Evolutionary conservation across 35 echinoderm and acorn worm genomes (phyloP).

Genomic region (Ophiothrix spiculata): DNA sequence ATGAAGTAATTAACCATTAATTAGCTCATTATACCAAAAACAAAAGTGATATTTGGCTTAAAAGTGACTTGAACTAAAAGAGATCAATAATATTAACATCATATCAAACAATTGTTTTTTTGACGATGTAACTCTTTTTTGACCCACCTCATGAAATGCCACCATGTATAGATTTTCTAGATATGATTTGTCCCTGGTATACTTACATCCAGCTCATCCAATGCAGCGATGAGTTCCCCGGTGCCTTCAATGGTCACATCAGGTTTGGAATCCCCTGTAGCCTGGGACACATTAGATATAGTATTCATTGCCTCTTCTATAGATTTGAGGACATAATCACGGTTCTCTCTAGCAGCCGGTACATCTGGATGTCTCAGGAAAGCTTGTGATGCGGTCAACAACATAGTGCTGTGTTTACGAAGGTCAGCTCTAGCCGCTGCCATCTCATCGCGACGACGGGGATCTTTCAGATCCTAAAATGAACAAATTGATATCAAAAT

Average conservation of each 20-base stretch:
- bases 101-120: too few relatives aligned
- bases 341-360: constrained; percentile 86
- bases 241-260: constrained; percentile 76
- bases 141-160: too few relatives aligned
- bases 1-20: too few relatives aligned
- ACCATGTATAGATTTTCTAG: too few relatives aligned
- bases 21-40: too few relatives aligned
- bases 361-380: constrained; percentile 94
- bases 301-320: constrained; percentile 94
- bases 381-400: constrained; percentile 93
- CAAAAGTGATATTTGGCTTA: too few relatives aligned
- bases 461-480: constrained; percentile 94
- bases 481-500: too few relatives aligned
- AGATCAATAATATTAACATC: too few relatives aligned
- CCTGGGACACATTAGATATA: constrained; percentile 92
- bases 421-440: constrained; percentile 96
- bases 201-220: constrained; percentile 98
- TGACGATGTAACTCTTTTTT: too few relatives aligned
- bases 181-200: too few relatives aligned
- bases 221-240: constrained; percentile 83
- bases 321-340: constrained; percentile 90
- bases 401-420: constrained; percentile 90
- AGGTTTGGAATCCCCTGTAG: constrained; percentile 71
- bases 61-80: too few relatives aligned
- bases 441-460: constrained; percentile 95